These are phyloP conservation scores for Microcaecilia unicolor DNA, from an alignment of 2,797 vertebrate genomes.

Conservation along the genomic window DNA sequence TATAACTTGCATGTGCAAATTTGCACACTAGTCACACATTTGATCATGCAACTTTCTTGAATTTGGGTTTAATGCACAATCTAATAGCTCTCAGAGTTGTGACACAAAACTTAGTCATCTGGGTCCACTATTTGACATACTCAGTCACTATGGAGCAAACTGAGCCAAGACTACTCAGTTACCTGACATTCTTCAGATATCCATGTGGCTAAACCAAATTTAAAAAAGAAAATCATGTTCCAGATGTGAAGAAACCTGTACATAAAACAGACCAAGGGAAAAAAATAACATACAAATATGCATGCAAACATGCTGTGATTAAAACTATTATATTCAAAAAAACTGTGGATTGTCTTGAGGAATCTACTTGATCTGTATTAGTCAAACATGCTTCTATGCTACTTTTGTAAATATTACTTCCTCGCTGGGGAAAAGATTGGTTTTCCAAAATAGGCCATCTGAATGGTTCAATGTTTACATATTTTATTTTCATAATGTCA, in stretches of 20 bases:
- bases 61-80: too few relatives aligned
- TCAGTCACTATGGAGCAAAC: too few relatives aligned
- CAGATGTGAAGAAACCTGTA: constrained; percentile 10
- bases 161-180: too few relatives aligned
- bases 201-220: background rate
- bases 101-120: too few relatives aligned
- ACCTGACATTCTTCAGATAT: background rate
- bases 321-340: constrained; percentile 33
- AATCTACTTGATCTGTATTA: constrained; percentile 31
- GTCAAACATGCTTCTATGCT: constrained; percentile 29
- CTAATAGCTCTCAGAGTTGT: too few relatives aligned
- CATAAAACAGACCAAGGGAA: constrained; percentile 5
- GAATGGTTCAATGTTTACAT: constrained; percentile 36
- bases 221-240: background rate
- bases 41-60: too few relatives aligned
- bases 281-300: constrained; percentile 17
- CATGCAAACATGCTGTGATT: constrained; percentile 19
- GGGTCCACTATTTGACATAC: too few relatives aligned
- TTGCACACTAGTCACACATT: too few relatives aligned
- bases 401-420: constrained; percentile 24
- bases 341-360: constrained; percentile 32
- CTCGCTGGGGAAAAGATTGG: constrained; percentile 6
- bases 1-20: too few relatives aligned
- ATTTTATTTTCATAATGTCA: constrained; percentile 37
- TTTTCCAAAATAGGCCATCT: constrained; percentile 45